phyloP scores from a whole-genome alignment of 1,140 invertebrate genomes.

The Lordiphosa mommai region DNA sequence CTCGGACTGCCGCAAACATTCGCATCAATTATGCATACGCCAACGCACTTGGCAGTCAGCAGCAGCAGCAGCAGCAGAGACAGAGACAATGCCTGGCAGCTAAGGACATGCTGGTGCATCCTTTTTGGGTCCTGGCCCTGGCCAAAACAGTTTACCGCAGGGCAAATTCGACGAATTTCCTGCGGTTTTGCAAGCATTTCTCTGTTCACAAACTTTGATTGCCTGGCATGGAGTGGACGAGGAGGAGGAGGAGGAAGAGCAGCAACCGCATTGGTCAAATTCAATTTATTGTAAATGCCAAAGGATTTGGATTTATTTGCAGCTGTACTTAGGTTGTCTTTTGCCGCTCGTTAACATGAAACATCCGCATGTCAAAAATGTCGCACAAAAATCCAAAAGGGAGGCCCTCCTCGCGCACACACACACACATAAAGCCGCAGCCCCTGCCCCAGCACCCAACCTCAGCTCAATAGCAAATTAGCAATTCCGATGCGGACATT shows the following conservation, averaged over 20 bases:
- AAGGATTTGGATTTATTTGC: constrained; percentile 38
- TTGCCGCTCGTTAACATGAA: constrained; percentile 68
- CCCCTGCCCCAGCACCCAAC: constrained; percentile 18
- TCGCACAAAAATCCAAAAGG: constrained; percentile 73
- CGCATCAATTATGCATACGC: constrained; percentile 78
- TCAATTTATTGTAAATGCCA: constrained; percentile 73
- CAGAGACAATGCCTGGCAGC: constrained; percentile 35
- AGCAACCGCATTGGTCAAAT: constrained; percentile 74
- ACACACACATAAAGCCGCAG: constrained; percentile 20
- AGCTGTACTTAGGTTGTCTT: constrained; percentile 45
- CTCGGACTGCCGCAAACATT: constrained; percentile 62
- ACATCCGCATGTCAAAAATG: constrained; percentile 77
- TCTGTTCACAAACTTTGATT: constrained; percentile 55
- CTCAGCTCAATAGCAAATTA: constrained; percentile 72
- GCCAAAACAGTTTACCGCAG: constrained; percentile 54
- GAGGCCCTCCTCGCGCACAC: constrained; percentile 9
- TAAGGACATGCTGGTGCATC: constrained; percentile 37
- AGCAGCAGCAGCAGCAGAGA: constrained; percentile 17
- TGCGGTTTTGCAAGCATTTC: constrained; percentile 68
- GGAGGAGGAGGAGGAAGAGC: constrained; percentile 8
- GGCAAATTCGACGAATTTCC: constrained; percentile 77
- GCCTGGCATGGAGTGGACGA: not conserved
- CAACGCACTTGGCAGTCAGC: constrained; percentile 42
- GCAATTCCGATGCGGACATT: constrained; percentile 76
- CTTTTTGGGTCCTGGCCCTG: constrained; percentile 40